Evolutionary conservation across 2,113 vertebrate species (phyloP).

Genomic region (Melanerpes aurifrons): DNA sequence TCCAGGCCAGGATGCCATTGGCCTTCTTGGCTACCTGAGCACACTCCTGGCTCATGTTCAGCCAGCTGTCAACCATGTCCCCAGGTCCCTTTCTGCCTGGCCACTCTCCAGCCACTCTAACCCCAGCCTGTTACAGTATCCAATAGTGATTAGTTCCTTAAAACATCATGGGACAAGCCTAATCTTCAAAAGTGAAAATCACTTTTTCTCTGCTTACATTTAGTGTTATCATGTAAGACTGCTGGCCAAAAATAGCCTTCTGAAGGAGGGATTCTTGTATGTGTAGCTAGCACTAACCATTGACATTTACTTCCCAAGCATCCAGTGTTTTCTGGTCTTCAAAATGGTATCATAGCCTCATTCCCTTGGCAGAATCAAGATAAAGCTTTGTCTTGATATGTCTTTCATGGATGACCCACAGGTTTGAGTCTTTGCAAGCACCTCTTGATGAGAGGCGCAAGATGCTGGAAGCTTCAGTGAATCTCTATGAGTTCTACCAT

Average conservation of each 20-base stretch:
- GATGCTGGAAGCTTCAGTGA: conserved; percentile 81
- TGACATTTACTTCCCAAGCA: neutral
- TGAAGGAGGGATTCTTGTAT: neutral
- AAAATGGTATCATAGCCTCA: neutral
- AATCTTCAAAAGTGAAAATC: neutral
- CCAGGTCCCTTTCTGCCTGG: no score
- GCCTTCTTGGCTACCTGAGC: no score
- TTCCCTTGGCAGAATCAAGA: neutral
- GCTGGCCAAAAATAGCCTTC: neutral
- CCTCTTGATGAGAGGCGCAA: conserved; percentile 74
- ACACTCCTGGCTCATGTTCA: no score
- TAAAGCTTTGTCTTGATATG: neutral
- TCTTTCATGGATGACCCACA: conserved; percentile 48
- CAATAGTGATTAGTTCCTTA: neutral
- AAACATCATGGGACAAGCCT: neutral
- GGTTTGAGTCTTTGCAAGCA: conserved; percentile 86
- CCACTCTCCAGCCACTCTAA: no score
- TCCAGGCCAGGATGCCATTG: no score
- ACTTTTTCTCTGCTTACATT: neutral
- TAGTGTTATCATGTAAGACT: neutral
- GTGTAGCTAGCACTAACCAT: neutral
- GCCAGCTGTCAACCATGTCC: no score
- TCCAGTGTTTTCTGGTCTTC: neutral
- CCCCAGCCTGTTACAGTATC: neutral
- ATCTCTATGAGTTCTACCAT: conserved; percentile 83